A percentile compares a stretch with the other conserved stretches of the same genome.
Evolutionary conservation across 2,888 invertebrate genomes (phyloP).

Genomic region (Aromia moschata): DNA sequence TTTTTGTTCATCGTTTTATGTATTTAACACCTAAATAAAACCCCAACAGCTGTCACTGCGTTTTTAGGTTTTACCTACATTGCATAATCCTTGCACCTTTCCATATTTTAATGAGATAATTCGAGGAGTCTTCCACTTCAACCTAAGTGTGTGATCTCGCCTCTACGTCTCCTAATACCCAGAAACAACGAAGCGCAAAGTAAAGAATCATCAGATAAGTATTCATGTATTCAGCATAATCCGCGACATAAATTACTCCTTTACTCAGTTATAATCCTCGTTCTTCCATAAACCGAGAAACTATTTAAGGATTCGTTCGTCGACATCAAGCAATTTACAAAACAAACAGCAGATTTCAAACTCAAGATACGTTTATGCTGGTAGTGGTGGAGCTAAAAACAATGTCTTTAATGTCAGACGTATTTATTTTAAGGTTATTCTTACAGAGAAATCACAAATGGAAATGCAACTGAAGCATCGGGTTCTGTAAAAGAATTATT

Average conservation of each 20-base stretch:
- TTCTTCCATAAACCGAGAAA: slow-evolving; percentile 8
- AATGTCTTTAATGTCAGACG: slow-evolving; percentile 7
- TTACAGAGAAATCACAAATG: not conserved
- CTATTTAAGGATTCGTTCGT: slow-evolving; percentile 15
- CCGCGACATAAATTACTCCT: slow-evolving; percentile 5
- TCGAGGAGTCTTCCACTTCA: too few relatives aligned
- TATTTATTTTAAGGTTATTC: not conserved
- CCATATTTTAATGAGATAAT: too few relatives aligned
- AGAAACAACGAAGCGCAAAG: too few relatives aligned
- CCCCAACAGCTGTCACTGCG: too few relatives aligned
- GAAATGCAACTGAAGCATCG: too few relatives aligned
- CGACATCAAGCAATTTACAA: slow-evolving; percentile 12
- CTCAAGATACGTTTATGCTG: slow-evolving; percentile 1
- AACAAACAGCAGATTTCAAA: slow-evolving; percentile 10
- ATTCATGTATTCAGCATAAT: slow-evolving; percentile 14
- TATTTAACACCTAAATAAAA: too few relatives aligned
- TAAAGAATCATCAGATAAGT: slow-evolving; percentile 5
- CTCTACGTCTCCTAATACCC: too few relatives aligned
- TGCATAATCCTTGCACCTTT: too few relatives aligned
- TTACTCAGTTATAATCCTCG: not conserved
- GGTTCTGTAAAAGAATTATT: too few relatives aligned
- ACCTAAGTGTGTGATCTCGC: too few relatives aligned
- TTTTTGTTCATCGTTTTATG: too few relatives aligned
- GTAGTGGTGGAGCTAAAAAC: slow-evolving; percentile 1
- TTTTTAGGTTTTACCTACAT: too few relatives aligned